Evolutionary conservation across 30 jellyfish, hydroid and myxozoan species (phyloP), one percentile per base, ranked within the genome.

Genomic region (Chironex yamaguchii): DNA sequence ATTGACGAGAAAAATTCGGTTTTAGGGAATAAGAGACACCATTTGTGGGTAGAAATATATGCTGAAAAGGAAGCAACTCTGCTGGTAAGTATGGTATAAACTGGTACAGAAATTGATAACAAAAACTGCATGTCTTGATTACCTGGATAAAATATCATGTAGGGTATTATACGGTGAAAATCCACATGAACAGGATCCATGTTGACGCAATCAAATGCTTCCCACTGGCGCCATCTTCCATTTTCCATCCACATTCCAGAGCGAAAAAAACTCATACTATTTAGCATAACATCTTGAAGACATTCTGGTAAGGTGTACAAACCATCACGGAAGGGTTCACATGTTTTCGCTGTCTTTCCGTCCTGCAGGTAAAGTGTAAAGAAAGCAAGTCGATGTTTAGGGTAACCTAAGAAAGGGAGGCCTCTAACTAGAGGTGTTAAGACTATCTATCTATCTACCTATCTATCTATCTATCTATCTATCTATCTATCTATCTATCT

Each of bases 161-260:
- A 95, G n/a, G 99, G 99, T 12, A 95, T 21, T 26, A 95, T 90
- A 31, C 97, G 35, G 69, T 95, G 99, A 73, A 95, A 95, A 34
- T 95, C 99, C 21, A 95, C 97, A 64, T 95, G 99, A 12, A 85
- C 99, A n/a, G 99, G 99, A 71, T 95, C 99, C 75, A 95, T 24
- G 58, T 89, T 95, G 82, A 92, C 96, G 52, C 99, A 95, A 62
- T 95, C 99, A 67, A 84, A 89, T 1, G 99, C 99, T 53, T 95
- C 99, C 99, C 99, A 95, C 52, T 95, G 99, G 54, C 99, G 34
- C 99, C 99, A 95, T 29, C 99, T 62, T 4, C 97, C 99, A 72
- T 95, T 89, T 81, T 95, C 99, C 96, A 89, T 82, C 99, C 99
- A 95, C 97, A 95, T 95, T 9, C 96, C 97, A 4, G 99, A 84